Percentiles rank a stretch among this genome's conserved stretches.
Conservation (phyloP, 1,140 invertebrate species). For the Reticulitermes speratus region DNA sequence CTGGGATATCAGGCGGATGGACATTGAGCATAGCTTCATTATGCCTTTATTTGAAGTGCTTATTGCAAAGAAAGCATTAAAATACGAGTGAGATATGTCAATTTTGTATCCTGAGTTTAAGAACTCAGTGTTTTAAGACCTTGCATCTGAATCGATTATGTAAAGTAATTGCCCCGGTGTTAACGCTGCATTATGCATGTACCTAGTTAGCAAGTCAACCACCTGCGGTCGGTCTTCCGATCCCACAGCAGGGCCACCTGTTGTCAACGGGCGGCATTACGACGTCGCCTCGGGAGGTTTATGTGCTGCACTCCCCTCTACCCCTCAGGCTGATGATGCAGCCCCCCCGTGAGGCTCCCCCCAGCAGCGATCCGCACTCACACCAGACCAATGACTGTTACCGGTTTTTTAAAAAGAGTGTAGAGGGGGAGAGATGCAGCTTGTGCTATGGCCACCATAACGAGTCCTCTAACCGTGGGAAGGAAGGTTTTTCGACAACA, state of each 20-base stretch:
- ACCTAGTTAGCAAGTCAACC: not conserved
- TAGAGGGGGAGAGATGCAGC: not conserved
- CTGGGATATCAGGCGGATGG: too few species aligned
- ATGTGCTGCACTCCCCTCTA: not conserved
- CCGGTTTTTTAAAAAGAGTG: not conserved
- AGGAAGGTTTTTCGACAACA: conserved; percentile 1
- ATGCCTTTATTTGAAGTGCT: too few species aligned
- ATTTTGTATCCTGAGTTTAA: too few species aligned
- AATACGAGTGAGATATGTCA: not conserved
- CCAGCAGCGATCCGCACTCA: not conserved
- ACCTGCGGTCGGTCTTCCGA: not conserved
- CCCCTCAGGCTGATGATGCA: not conserved
- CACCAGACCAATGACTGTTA: conserved; percentile 18
- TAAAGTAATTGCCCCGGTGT: too few species aligned
- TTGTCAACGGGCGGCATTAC: conserved; percentile 9
- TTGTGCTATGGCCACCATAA: not conserved
- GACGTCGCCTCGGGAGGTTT: conserved; percentile 4
- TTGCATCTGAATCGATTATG: too few species aligned
- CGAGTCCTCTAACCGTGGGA: not conserved
- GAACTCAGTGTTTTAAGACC: too few species aligned
- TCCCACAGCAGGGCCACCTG: not conserved
- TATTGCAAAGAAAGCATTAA: too few species aligned
- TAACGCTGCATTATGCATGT: too few species aligned
- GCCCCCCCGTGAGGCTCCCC: not conserved
- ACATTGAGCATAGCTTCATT: too few species aligned